A percentile compares a stretch with the other conserved stretches of the same genome.
These are phyloP conservation scores for Emydura subglobosa DNA, from an alignment of 2,113 vertebrate genomes.

Conservation along the genomic window DNA sequence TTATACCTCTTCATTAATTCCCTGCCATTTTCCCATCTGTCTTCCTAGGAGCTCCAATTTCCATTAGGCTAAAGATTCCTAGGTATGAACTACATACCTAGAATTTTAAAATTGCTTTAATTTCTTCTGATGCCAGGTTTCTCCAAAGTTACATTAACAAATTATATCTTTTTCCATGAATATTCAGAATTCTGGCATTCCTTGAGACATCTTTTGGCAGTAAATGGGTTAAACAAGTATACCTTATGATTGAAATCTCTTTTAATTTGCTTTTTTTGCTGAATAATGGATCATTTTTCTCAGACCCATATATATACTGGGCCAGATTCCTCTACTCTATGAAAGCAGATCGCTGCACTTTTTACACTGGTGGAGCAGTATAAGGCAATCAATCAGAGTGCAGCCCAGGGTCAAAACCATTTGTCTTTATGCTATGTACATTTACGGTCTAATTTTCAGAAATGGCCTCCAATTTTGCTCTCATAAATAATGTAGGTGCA, in stretches of 20 bases:
- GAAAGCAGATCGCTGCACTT: not conserved
- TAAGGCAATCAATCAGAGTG: fast-evolving
- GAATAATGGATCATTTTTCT: slow-evolving; percentile 65
- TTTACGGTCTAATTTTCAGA: not conserved
- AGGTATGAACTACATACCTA: not conserved
- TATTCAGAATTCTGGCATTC: slow-evolving; percentile 24
- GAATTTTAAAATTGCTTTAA: not conserved
- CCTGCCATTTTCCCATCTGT: slow-evolving; percentile 1
- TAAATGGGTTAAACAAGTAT: slow-evolving; percentile 60
- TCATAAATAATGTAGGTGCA: not conserved
- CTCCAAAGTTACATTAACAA: slow-evolving; percentile 15
- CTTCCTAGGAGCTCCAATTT: slow-evolving; percentile 6
- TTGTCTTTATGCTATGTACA: not conserved
- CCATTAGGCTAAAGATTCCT: slow-evolving; percentile 26
- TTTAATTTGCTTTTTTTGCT: slow-evolving; percentile 37
- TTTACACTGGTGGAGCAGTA: not conserved
- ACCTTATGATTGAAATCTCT: slow-evolving; percentile 55
- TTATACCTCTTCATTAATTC: not conserved
- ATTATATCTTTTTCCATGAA: not conserved
- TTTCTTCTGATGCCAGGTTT: slow-evolving; percentile 34
- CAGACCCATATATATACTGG: not conserved
- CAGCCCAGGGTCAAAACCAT: not conserved
- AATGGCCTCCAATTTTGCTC: not conserved
- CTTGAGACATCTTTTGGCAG: slow-evolving; percentile 37
- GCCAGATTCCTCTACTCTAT: not conserved